These are phyloP conservation scores for Lagodon rhomboides DNA, from an alignment of 2,797 vertebrate species.

Conservation along the genomic window DNA sequence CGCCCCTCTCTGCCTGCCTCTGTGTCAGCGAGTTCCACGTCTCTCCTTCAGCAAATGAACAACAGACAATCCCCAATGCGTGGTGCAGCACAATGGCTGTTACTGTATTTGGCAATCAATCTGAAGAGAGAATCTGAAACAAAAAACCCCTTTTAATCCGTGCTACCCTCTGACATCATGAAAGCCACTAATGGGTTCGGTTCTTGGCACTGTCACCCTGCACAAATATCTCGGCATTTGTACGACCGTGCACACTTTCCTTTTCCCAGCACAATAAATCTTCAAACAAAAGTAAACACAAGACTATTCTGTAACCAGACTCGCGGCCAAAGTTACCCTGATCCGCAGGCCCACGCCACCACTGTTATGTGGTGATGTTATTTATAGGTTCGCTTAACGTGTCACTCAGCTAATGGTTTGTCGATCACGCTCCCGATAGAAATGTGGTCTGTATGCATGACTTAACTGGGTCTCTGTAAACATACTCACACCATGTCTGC, in stretches of 20 bases:
- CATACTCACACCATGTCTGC: constrained; percentile 7
- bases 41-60: constrained; percentile 44
- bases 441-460: constrained; percentile 33
- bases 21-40: constrained; percentile 26
- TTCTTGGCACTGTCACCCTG: constrained; percentile 38
- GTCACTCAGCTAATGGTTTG: constrained; percentile 55
- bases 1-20: not conserved
- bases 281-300: constrained; percentile 24
- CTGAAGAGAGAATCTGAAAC: constrained; percentile 29
- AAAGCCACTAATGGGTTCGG: constrained; percentile 39
- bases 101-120: constrained; percentile 54
- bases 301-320: constrained; percentile 14
- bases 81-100: constrained; percentile 31
- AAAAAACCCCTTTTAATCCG: constrained; percentile 38
- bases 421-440: constrained; percentile 34
- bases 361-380: constrained; percentile 29
- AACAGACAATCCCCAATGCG: constrained; percentile 31
- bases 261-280: constrained; percentile 24
- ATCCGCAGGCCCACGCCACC: constrained; percentile 5
- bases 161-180: constrained; percentile 30
- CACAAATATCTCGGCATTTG: constrained; percentile 41
- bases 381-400: constrained; percentile 53
- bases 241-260: not conserved
- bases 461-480: constrained; percentile 27
- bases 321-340: constrained; percentile 21